Base-by-base conservation (phyloP, 2,888 invertebrate genomes). In the Incurvaria masculella region DNA sequence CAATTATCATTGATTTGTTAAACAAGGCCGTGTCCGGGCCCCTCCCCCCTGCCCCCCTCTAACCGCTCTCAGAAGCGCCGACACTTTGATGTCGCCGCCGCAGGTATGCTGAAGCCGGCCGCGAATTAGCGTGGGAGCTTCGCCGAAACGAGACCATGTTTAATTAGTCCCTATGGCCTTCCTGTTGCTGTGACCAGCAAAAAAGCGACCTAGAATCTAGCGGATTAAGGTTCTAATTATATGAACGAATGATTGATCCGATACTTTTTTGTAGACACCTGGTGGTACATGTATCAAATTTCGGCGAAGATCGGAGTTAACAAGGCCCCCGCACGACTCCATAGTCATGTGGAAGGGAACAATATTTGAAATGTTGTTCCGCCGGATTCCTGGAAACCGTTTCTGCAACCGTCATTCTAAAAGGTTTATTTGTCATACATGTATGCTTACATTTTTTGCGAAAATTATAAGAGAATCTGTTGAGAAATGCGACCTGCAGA, bases 1-100 rank as follows among this genome's bases (percentile, higher is more conserved):
- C 71, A 72, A 73, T 73, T 73, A 73, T 67, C 64, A 66, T 70
- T 65, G 64, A 70, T 68, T 65, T 65, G 72, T 68, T 69, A 68
- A 69, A 65, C 68, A 68, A 68, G 65, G 66, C 65, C 66, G 8
- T 14, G 33, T 33, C 33, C 33, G 33, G 33, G 11, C 11, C 11
- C 33, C 14, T 4, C 33, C 14, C n/a, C n/a, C n/a, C n/a, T n/a
- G n/a, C n/a, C n/a, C n/a, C n/a, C n/a, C n/a, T n/a, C n/a, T n/a
- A n/a, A n/a, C n/a, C n/a, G n/a, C n/a, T n/a, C n/a, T 33, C 3
- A 14, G 33, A 33, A 33, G 33, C 33, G 33, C 33, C 33, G 33
- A 33, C 23, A 23, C 33, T 33, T 33, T 33, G 33, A 33, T 33
- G 33, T 33, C 33, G 33, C 33, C 33, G 33, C 23, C 33, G 33